Evolutionary conservation across 2,888 invertebrate genomes (phyloP).

Genomic region (Synanthedon formicaeformis): DNA sequence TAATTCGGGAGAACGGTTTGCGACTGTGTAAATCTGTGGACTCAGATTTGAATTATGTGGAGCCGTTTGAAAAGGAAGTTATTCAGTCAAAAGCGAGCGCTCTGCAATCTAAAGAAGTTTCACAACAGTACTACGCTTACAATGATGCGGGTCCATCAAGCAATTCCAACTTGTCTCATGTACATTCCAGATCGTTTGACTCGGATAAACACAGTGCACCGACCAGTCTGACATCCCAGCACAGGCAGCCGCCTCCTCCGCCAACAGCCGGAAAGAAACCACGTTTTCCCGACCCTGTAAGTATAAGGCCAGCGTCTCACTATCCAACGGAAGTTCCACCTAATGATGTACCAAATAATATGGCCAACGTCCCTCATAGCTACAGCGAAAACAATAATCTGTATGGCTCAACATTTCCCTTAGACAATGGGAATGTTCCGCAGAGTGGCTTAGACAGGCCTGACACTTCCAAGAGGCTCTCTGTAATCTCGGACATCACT

Average conservation of each 20-base stretch:
- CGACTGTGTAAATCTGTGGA: conserved; percentile 60
- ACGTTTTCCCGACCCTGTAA: conserved; percentile 60
- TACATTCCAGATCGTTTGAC: conserved; percentile 39
- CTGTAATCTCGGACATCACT: conserved; percentile 61
- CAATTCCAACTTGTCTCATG: conserved; percentile 24
- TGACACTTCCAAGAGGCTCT: conserved; percentile 48
- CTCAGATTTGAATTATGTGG: conserved; percentile 61
- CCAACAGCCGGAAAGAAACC: conserved; percentile 53
- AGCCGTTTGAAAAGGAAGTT: conserved; percentile 61
- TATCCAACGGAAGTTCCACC: conserved; percentile 45
- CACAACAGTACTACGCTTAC: conserved; percentile 46
- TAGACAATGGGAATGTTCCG: conserved; percentile 22
- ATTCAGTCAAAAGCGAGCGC: conserved; percentile 63
- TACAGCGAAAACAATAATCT: conserved; percentile 58
- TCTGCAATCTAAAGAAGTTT: conserved; percentile 49
- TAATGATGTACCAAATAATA: conserved; percentile 19
- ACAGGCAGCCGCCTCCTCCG: conserved; percentile 54
- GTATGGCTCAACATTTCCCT: conserved; percentile 46
- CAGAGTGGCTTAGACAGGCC: conserved; percentile 21
- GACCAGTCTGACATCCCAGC: conserved; percentile 25
- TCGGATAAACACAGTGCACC: conserved; percentile 21
- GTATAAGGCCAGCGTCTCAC: conserved; percentile 60
- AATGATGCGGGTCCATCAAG: conserved; percentile 33
- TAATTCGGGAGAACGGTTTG: conserved; percentile 48
- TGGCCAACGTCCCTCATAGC: conserved; percentile 38